Percentiles rank a stretch among this genome's conserved stretches.
Conservation (phyloP, 2,113 vertebrate genomes). For the Uropsilus gracilis region DNA sequence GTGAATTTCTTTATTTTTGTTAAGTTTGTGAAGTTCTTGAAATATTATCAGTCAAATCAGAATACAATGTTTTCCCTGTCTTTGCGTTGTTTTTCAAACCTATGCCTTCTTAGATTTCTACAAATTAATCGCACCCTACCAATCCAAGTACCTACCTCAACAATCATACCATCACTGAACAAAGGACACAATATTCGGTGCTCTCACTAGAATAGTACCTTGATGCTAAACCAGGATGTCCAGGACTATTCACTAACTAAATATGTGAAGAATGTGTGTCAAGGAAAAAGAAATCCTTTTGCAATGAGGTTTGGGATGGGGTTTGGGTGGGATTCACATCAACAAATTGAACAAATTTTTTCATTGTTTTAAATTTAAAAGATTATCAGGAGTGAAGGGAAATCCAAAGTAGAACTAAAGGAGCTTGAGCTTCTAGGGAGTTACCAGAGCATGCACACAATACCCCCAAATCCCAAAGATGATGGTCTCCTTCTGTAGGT, state of each 20-base stretch:
- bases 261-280: background rate
- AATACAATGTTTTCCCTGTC: background rate
- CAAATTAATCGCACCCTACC: background rate
- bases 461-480: background rate
- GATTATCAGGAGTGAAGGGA: background rate
- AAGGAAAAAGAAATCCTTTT: conserved; percentile 5
- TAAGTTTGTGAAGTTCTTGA: background rate
- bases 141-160: background rate
- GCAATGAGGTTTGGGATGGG: background rate
- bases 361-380: background rate
- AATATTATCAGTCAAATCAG: background rate
- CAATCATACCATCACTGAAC: background rate
- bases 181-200: background rate
- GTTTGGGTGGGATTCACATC: background rate
- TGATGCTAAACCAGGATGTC: background rate
- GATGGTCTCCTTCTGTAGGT: background rate
- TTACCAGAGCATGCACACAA: background rate
- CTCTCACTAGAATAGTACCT: background rate
- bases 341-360: background rate
- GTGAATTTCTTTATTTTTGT: too few species aligned
- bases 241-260: background rate
- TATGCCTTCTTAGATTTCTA: conserved; percentile 10
- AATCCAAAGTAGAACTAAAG: background rate
- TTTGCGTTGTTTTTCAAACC: background rate
- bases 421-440: background rate